phyloP scores from a whole-genome alignment of 1,140 invertebrate genomes.

The Ectropis grisescens region DNA sequence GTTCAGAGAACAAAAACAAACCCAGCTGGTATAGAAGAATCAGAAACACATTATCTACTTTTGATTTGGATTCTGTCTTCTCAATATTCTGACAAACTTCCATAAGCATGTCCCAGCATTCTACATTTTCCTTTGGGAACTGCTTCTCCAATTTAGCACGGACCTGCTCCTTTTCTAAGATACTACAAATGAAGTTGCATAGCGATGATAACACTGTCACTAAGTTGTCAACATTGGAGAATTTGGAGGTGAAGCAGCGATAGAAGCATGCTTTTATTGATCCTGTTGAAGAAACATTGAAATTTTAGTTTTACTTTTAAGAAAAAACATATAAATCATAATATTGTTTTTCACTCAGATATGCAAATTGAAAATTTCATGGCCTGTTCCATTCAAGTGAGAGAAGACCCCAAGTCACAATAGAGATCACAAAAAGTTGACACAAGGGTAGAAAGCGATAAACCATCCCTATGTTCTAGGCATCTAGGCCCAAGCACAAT shows the following conservation, averaged over 20 bases:
- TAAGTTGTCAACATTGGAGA: slow-evolving; percentile 73
- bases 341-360: too few species aligned
- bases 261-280: slow-evolving; percentile 74
- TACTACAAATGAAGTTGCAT: slow-evolving; percentile 67
- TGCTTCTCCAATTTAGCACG: slow-evolving; percentile 60
- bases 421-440: too few species aligned
- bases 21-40: slow-evolving; percentile 78
- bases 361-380: too few species aligned
- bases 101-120: slow-evolving; percentile 74
- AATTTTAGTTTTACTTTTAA: too few species aligned
- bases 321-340: too few species aligned
- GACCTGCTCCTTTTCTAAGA: slow-evolving; percentile 61
- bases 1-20: slow-evolving; percentile 79
- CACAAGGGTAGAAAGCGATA: too few species aligned
- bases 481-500: too few species aligned
- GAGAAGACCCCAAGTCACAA: too few species aligned
- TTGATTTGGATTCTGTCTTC: slow-evolving; percentile 44
- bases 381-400: too few species aligned
- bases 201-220: slow-evolving; percentile 71
- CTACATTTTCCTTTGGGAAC: slow-evolving; percentile 67
- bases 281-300: slow-evolving; percentile 44
- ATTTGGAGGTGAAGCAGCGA: slow-evolving; percentile 74
- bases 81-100: slow-evolving; percentile 59
- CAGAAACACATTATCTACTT: slow-evolving; percentile 73
- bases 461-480: too few species aligned